Conservation (phyloP, 1,140 invertebrate genomes). For the Marisa cornuarietis region DNA sequence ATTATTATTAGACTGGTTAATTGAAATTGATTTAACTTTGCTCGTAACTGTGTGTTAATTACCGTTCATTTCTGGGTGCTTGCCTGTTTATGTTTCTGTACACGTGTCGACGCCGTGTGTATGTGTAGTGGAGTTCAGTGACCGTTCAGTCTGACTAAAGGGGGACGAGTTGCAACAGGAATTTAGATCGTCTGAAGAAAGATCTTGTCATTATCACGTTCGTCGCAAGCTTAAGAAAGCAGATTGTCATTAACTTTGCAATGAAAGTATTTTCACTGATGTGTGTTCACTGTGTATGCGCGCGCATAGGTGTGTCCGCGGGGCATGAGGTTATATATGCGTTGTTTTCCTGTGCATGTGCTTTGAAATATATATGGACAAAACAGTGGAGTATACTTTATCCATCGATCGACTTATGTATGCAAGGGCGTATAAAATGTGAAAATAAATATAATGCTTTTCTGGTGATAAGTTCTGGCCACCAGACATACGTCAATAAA, state of each 20-base stretch:
- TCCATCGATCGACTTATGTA: neutral
- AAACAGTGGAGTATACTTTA: neutral
- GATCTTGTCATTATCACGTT: neutral
- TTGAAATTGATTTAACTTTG: neutral
- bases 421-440: neutral
- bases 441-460: no score
- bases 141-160: neutral
- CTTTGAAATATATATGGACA: neutral
- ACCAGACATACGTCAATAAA: neutral
- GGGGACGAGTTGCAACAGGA: neutral
- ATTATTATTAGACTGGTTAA: no score
- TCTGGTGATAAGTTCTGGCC: neutral
- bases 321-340: neutral
- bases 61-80: neutral
- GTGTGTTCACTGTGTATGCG: neutral
- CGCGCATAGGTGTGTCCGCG: neutral
- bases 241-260: neutral
- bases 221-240: no score
- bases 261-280: neutral
- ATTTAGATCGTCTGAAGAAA: neutral
- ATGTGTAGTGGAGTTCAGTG: neutral
- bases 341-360: neutral
- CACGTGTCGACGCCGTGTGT: neutral
- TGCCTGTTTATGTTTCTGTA: slow-evolving; percentile 1
- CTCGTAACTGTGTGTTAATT: neutral